A percentile compares a stretch with the other conserved stretches of the same genome.
phyloP scores from a whole-genome alignment of 2,888 invertebrate genomes.

The Amorpha juglandis region DNA sequence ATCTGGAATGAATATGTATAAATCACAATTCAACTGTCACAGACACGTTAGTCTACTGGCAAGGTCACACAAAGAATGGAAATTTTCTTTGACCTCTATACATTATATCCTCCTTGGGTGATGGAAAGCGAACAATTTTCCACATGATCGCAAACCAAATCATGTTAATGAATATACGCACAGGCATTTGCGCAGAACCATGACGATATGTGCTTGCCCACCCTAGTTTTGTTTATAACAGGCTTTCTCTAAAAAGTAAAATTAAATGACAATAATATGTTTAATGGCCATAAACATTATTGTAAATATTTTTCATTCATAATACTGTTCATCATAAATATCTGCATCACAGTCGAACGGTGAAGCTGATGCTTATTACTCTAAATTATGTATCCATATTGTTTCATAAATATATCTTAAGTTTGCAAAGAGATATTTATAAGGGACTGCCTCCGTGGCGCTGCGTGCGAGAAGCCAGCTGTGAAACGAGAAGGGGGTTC shows the following conservation, averaged over 20 bases:
- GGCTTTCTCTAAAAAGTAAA: slow-evolving; percentile 31
- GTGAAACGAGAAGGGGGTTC: too few species aligned
- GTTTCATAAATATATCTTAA: too few species aligned
- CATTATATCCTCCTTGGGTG: slow-evolving; percentile 58
- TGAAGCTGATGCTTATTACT: too few species aligned
- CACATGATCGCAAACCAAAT: slow-evolving; percentile 67
- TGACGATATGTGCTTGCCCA: slow-evolving; percentile 46
- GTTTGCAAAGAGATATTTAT: too few species aligned
- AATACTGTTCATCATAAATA: too few species aligned
- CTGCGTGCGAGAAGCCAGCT: too few species aligned
- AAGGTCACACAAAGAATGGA: slow-evolving; percentile 64
- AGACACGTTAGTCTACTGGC: slow-evolving; percentile 38
- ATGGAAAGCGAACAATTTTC: slow-evolving; percentile 73
- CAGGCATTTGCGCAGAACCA: slow-evolving; percentile 54
- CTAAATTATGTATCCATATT: too few species aligned
- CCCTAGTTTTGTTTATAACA: slow-evolving; percentile 32
- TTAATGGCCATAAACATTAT: background rate
- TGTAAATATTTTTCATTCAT: too few species aligned
- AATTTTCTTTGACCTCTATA: slow-evolving; percentile 52
- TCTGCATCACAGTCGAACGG: too few species aligned
- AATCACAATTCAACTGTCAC: background rate
- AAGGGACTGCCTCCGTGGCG: too few species aligned
- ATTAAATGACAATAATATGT: background rate
- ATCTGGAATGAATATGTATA: too few species aligned
- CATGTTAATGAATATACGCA: slow-evolving; percentile 66